Conservation (phyloP, 1,140 invertebrate genomes). For the Sinonovacula constricta region DNA sequence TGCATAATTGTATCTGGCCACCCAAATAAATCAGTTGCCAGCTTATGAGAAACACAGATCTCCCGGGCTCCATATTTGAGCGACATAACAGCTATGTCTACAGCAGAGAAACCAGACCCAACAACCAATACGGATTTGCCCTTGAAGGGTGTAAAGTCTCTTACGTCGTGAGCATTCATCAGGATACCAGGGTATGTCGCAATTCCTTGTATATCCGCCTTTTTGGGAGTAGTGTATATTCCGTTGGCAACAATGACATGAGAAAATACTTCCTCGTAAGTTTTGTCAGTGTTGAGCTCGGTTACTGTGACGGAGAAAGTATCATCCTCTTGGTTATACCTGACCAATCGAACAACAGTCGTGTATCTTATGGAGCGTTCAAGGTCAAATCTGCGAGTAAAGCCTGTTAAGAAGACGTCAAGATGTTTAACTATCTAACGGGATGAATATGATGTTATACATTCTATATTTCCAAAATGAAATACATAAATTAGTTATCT, state of each 20-base stretch:
- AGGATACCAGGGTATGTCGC: neutral
- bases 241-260: conserved; percentile 16
- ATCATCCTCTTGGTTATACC: too few relatives aligned
- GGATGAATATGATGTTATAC: too few relatives aligned
- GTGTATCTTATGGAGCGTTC: too few relatives aligned
- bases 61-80: conserved; percentile 6
- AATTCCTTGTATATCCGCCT: conserved; percentile 13
- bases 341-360: too few relatives aligned
- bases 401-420: too few relatives aligned
- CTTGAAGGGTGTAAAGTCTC: neutral
- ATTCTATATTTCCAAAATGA: too few relatives aligned
- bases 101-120: neutral
- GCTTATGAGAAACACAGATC: neutral
- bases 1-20: neutral
- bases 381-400: too few relatives aligned
- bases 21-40: too few relatives aligned
- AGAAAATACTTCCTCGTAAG: conserved; percentile 4
- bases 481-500: too few relatives aligned
- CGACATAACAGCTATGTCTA: neutral
- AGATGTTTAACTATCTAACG: too few relatives aligned
- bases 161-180: conserved; percentile 2
- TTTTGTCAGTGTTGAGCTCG: too few relatives aligned
- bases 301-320: too few relatives aligned
- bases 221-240: conserved; percentile 19
- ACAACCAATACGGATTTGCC: neutral